A percentile compares a stretch with the other conserved stretches of the same genome.
These are phyloP conservation scores for Melieria picta DNA, from an alignment of 2,888 invertebrate genomes.

Conservation along the genomic window DNA sequence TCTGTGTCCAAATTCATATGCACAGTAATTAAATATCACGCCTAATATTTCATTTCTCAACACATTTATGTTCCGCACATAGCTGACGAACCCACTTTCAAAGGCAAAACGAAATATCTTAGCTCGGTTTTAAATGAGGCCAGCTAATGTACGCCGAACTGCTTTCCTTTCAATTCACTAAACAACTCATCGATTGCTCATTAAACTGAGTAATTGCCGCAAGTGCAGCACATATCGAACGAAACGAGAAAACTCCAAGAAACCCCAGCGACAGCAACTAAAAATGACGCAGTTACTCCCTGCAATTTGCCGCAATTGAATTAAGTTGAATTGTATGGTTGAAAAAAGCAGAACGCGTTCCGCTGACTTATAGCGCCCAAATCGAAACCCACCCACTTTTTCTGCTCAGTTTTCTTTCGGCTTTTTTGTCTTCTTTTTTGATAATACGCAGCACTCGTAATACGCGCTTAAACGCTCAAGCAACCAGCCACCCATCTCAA, in stretches of 20 bases:
- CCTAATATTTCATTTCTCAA: too few species aligned
- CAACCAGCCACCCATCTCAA: neutral
- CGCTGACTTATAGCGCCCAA: neutral
- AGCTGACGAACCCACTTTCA: too few species aligned
- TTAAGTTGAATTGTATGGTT: conserved; percentile 20
- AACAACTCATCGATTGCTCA: conserved; percentile 36
- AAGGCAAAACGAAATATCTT: too few species aligned
- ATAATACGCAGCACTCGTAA: too few species aligned
- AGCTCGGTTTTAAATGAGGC: too few species aligned
- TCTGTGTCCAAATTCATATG: too few species aligned
- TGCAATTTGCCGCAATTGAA: conserved; percentile 29
- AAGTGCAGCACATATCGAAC: conserved; percentile 28
- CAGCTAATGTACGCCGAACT: neutral
- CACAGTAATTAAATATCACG: too few species aligned
- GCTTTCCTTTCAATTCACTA: conserved; percentile 11
- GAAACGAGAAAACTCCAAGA: conserved; percentile 5
- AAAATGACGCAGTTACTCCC: conserved; percentile 11
- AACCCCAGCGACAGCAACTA: neutral
- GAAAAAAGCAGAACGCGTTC: conserved; percentile 1
- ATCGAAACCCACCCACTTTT: neutral
- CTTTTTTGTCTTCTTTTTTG: too few species aligned
- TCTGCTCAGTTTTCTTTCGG: neutral
- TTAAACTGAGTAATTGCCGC: conserved; percentile 40
- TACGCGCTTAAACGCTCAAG: too few species aligned
- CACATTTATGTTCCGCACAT: too few species aligned